These are phyloP conservation scores for Elaeidobius kamerunicus DNA, from an alignment of 2,888 invertebrate genomes.

Conservation along the genomic window DNA sequence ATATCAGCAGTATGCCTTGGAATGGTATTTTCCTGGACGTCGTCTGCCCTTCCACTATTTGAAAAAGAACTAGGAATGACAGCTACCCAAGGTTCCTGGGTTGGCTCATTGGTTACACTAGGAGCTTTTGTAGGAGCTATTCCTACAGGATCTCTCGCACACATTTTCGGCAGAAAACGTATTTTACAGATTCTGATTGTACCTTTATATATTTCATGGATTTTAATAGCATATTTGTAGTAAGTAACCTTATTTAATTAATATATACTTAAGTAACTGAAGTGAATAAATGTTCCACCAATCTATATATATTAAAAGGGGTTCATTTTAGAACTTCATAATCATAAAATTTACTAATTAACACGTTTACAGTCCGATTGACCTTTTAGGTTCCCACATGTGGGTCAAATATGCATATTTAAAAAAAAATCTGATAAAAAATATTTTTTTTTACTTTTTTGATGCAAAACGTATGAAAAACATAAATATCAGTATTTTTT, in stretches of 20 bases:
- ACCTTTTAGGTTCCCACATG: no score
- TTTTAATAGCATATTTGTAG: constrained; percentile 50
- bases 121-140: constrained; percentile 57
- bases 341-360: no score
- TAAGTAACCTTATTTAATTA: constrained; percentile 16
- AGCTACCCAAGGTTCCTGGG: constrained; percentile 53
- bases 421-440: no score
- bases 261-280: background rate
- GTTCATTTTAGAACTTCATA: no score
- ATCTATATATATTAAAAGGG: no score
- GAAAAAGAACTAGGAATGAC: constrained; percentile 37
- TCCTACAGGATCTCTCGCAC: constrained; percentile 56
- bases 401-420: no score
- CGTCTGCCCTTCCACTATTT: constrained; percentile 54
- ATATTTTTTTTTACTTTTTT: no score
- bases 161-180: constrained; percentile 56
- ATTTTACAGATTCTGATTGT: constrained; percentile 54
- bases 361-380: no score
- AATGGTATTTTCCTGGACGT: constrained; percentile 59
- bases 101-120: constrained; percentile 55
- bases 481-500: no score
- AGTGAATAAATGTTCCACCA: no score
- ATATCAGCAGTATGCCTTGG: constrained; percentile 56
- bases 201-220: constrained; percentile 56
- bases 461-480: no score